phyloP scores from a whole-genome alignment of 2,113 vertebrate species.

The Polypterus senegalus region DNA sequence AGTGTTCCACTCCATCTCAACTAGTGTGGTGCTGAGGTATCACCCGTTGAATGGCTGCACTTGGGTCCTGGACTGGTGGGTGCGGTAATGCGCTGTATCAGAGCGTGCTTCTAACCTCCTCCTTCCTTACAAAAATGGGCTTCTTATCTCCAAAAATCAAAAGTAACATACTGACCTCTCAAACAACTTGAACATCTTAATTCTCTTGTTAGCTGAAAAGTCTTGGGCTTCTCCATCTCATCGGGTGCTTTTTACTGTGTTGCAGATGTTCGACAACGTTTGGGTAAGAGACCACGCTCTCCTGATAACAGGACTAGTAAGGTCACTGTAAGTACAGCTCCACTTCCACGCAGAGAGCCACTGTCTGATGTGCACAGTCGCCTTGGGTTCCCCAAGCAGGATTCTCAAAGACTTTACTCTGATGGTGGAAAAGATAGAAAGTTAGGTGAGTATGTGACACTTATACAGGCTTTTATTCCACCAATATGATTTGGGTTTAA shows the following conservation, averaged over 20 bases:
- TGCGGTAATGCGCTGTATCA: no score
- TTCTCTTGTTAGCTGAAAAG: neutral
- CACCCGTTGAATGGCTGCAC: no score
- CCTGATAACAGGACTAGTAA: conserved; percentile 18
- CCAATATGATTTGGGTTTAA: no score
- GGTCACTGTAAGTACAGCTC: conserved; percentile 30
- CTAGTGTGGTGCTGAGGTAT: no score
- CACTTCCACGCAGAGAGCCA: conserved; percentile 59
- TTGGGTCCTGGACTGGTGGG: no score
- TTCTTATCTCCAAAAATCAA: no score
- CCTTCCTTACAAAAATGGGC: no score
- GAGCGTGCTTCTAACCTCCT: no score
- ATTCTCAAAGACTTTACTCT: conserved; percentile 54
- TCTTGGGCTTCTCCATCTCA: neutral
- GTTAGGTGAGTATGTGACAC: conserved; percentile 42
- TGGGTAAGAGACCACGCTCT: conserved; percentile 71
- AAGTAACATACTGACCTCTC: no score
- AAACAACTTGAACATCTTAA: no score
- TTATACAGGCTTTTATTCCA: no score
- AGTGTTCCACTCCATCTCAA: no score
- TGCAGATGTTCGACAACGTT: conserved; percentile 76
- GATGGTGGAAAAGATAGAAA: conserved; percentile 74
- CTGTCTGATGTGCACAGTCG: conserved; percentile 81
- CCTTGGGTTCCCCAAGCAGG: conserved; percentile 64
- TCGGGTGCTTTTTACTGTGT: neutral